phyloP scores from a whole-genome alignment of 92 coral and sea anemone species.

The Porites evermanni region DNA sequence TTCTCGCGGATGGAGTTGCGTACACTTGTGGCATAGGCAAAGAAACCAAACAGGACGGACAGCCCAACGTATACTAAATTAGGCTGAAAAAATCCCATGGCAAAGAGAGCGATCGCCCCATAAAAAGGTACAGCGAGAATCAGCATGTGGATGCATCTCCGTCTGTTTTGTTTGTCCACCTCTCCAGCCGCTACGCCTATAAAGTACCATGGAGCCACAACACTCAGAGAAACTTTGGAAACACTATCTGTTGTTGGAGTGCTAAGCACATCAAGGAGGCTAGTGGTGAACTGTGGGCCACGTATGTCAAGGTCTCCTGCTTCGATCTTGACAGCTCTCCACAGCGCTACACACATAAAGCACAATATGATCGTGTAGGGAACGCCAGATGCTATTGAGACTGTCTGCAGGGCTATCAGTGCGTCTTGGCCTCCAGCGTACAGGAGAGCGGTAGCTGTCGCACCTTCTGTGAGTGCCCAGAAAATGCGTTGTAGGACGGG shows the following conservation, averaged over 20 bases:
- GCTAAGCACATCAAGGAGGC: slow-evolving; percentile 67
- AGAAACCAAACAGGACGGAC: slow-evolving; percentile 85
- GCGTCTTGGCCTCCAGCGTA: slow-evolving; percentile 80
- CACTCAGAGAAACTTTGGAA: slow-evolving; percentile 46
- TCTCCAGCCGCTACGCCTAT: slow-evolving; percentile 77
- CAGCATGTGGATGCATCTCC: slow-evolving; percentile 64
- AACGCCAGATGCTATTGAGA: slow-evolving; percentile 80
- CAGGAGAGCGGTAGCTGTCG: slow-evolving; percentile 88
- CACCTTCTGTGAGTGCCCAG: slow-evolving; percentile 94
- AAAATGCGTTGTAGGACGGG: slow-evolving; percentile 89
- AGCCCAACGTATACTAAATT: slow-evolving; percentile 88
- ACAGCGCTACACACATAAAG: slow-evolving; percentile 83
- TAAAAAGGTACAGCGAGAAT: slow-evolving; percentile 73
- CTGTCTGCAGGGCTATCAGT: slow-evolving; percentile 81
- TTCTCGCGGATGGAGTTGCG: slow-evolving; percentile 79
- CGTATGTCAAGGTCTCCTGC: slow-evolving; percentile 80
- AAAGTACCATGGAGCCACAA: slow-evolving; percentile 78
- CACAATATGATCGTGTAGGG: slow-evolving; percentile 82
- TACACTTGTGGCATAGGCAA: slow-evolving; percentile 78
- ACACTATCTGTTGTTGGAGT: slow-evolving; percentile 40
- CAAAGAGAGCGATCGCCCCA: slow-evolving; percentile 52
- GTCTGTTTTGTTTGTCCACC: slow-evolving; percentile 23
- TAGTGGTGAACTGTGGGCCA: slow-evolving; percentile 75
- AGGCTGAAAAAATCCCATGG: slow-evolving; percentile 37
- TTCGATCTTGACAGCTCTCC: slow-evolving; percentile 86